Percentiles rank a stretch among this genome's conserved stretches.
phyloP scores from a whole-genome alignment of 2,797 vertebrate species.

The Molossus molossus region DNA sequence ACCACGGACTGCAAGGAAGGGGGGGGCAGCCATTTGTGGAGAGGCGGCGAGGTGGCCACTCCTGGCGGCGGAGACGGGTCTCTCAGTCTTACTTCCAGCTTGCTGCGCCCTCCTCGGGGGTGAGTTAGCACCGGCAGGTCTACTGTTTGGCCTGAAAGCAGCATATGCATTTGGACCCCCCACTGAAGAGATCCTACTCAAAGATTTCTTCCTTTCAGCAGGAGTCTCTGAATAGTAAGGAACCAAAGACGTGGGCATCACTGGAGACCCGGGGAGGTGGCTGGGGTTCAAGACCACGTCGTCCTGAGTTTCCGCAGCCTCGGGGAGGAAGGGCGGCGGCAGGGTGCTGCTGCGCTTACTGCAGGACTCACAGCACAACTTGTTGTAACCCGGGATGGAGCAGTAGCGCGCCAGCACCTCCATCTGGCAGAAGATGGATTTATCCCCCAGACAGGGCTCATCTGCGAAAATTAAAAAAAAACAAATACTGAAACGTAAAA shows the following conservation, averaged over 20 bases:
- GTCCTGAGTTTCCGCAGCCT: slow-evolving; percentile 90
- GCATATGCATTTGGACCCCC: slow-evolving; percentile 60
- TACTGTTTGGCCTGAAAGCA: slow-evolving; percentile 70
- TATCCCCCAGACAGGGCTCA: slow-evolving; percentile 96
- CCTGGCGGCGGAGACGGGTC: slow-evolving; percentile 78
- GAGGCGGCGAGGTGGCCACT: slow-evolving; percentile 79
- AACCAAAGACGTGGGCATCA: slow-evolving; percentile 84
- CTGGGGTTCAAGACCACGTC: slow-evolving; percentile 89
- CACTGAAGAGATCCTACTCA: slow-evolving; percentile 56
- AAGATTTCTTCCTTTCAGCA: slow-evolving; percentile 77
- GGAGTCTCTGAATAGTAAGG: slow-evolving; percentile 70
- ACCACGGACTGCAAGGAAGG: background rate
- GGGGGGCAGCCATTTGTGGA: slow-evolving; percentile 43
- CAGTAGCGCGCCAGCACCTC: slow-evolving; percentile 98
- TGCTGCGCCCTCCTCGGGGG: slow-evolving; percentile 81
- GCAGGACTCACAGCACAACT: slow-evolving; percentile 97
- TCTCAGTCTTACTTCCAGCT: slow-evolving; percentile 81
- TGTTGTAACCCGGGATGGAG: slow-evolving; percentile 97
- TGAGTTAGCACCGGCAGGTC: slow-evolving; percentile 73
- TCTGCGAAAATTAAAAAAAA: slow-evolving; percentile 91
- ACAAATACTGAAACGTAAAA: slow-evolving; percentile 33
- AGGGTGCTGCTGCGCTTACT: slow-evolving; percentile 90
- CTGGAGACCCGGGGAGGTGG: slow-evolving; percentile 87
- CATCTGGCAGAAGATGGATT: slow-evolving; percentile 99
- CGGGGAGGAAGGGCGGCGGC: slow-evolving; percentile 87